These are phyloP conservation scores for Stratiomys singularior DNA, from an alignment of 2,888 invertebrate genomes.

Conservation along the genomic window DNA sequence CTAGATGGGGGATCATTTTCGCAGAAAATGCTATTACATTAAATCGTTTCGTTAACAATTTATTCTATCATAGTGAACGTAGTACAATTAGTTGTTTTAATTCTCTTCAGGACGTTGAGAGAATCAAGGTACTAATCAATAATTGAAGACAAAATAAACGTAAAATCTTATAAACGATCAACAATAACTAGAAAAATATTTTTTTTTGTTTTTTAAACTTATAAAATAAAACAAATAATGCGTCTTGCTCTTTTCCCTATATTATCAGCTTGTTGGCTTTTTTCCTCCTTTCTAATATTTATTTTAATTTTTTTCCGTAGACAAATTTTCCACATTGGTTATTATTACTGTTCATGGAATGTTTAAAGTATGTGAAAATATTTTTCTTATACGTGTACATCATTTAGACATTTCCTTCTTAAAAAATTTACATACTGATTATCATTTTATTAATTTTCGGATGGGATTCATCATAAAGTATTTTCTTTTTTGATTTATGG, in stretches of 20 bases:
- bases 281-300: no score
- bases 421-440: conserved; percentile 22
- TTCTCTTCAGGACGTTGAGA: not conserved
- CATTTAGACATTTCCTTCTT: conserved; percentile 13
- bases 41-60: conserved; percentile 2
- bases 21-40: conserved; percentile 25
- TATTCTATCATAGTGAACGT: not conserved
- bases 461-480: not conserved
- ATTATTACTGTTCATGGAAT: conserved; percentile 28
- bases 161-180: not conserved
- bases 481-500: conserved; percentile 16
- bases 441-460: not conserved
- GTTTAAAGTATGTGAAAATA: conserved; percentile 34
- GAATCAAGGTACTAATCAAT: conserved; percentile 15
- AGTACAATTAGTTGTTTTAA: conserved; percentile 3
- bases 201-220: not conserved
- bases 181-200: conserved; percentile 33
- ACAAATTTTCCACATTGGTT: not conserved
- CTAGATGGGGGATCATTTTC: conserved; percentile 9
- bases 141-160: not conserved
- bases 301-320: no score
- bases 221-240: conserved; percentile 11
- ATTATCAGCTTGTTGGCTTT: no score
- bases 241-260: no score
- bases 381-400: not conserved